Evolutionary conservation across 2,888 invertebrate species (phyloP), one percentile per base, ranked within the genome.

Genomic region (Trichopria drosophilae): DNA sequence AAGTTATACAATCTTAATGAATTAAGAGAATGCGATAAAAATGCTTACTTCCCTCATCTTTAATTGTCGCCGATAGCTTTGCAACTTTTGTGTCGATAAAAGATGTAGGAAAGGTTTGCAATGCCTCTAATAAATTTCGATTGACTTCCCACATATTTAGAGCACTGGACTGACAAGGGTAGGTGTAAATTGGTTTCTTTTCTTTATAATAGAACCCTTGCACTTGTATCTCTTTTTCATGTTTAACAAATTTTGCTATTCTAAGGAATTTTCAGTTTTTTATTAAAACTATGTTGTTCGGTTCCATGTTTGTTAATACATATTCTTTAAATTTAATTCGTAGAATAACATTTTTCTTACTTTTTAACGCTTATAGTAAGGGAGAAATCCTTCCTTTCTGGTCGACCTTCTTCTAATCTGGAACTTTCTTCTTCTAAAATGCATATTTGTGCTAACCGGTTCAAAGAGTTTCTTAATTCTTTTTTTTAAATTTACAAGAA

Each of bases 111-210:
- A 13, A 12, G n/a, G 10, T 37, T 37, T 23, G 9, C 9, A 37
- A 3, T 13, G 6, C 15, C 16, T 6, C 22, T 6, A 7, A 19
- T 6, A 3, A 16, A 0, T 23, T 6, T 15, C 12, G 5, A 7
- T 23, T 9, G 10, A 37, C 18, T 23, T n/a, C 35, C 35, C 35
- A 35, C 35, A 35, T 35, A 9, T 35, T 12, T 12, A 35, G 3
- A 6, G 26, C 9, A 9, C 3, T 6, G 3, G 13, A 23, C 4
- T 23, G 15, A 3, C 10, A 37, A 23, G 37, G 37, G 3, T 37
- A 37, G 1, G 15, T 23, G 18, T 24, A 37, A 16, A 39, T 16
- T n/a, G 16, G 6, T 6, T 15, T 23, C 6, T 39, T 13, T 12
- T 12, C 19, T 7, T 6, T 24, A 4, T 10, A 3, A 32, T 10